Conservation (phyloP, 2,888 invertebrate species). For the Athalia circularis region DNA sequence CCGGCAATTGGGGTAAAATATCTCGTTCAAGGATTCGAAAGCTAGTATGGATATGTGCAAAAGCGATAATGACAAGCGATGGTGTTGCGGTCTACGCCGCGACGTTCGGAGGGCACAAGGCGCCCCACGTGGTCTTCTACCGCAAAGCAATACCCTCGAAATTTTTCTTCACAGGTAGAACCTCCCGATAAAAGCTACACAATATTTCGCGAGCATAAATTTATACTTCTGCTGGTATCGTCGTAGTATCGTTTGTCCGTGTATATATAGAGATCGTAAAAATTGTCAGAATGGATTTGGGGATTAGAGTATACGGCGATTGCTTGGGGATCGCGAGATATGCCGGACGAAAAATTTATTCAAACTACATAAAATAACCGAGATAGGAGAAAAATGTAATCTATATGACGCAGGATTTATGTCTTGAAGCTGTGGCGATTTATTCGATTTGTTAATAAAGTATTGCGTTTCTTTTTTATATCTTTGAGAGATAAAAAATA, state of each 20-base stretch:
- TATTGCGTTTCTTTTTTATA: no score
- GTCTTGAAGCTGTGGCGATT: no score
- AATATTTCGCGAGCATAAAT: constrained; percentile 10
- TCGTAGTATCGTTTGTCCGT: neutral
- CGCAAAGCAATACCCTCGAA: constrained; percentile 4
- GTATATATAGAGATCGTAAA: constrained; percentile 11
- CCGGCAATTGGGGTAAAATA: constrained; percentile 54
- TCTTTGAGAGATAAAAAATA: neutral
- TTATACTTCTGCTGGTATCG: neutral
- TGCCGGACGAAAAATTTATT: constrained; percentile 3
- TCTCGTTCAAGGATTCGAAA: constrained; percentile 17
- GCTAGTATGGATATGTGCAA: constrained; percentile 24
- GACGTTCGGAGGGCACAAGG: neutral
- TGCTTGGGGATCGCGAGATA: neutral
- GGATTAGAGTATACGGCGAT: neutral
- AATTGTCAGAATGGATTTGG: constrained; percentile 6
- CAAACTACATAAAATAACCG: neutral
- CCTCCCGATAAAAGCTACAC: neutral
- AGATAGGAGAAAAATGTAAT: neutral
- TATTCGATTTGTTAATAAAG: no score
- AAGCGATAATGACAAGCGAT: constrained; percentile 26
- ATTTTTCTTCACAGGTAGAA: neutral
- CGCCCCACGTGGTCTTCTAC: neutral
- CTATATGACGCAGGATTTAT: neutral
- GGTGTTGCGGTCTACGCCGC: neutral